A percentile compares a stretch with the other conserved stretches of the same genome.
phyloP scores from a whole-genome alignment of 2,797 vertebrate species.

The Trachurus trachurus region DNA sequence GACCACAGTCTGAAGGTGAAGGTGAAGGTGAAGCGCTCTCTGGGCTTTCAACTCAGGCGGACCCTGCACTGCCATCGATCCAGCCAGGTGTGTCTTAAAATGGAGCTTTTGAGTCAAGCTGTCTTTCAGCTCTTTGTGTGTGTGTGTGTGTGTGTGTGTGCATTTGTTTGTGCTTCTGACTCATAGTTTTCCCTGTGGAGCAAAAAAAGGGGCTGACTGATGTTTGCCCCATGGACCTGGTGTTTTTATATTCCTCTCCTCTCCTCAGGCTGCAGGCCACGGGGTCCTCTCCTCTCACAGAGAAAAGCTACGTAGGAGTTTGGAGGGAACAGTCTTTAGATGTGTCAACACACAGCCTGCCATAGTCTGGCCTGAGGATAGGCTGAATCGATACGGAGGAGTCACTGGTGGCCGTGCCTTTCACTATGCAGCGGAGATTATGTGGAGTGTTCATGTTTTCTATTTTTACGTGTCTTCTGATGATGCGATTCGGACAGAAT shows the following conservation, averaged over 20 bases:
- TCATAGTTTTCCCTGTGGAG: conserved; percentile 73
- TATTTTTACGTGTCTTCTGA: conserved; percentile 68
- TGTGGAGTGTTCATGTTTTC: conserved; percentile 64
- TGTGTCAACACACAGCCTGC: conserved; percentile 80
- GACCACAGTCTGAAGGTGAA: conserved; percentile 63
- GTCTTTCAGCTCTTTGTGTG: conserved; percentile 54
- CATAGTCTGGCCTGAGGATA: conserved; percentile 74
- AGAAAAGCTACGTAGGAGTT: conserved; percentile 77
- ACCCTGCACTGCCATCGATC: conserved; percentile 66
- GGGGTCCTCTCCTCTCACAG: conserved; percentile 76
- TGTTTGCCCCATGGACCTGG: conserved; percentile 80
- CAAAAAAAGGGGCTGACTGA: conserved; percentile 79
- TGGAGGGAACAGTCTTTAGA: conserved; percentile 78
- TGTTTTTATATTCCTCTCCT: conserved; percentile 81
- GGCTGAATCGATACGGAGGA: conserved; percentile 73
- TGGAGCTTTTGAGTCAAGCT: conserved; percentile 75
- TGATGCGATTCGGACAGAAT: conserved; percentile 51
- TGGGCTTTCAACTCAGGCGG: conserved; percentile 54
- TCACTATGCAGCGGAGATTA: conserved; percentile 65
- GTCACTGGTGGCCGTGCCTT: conserved; percentile 69
- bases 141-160: conserved; percentile 31
- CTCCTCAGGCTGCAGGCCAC: conserved; percentile 76
- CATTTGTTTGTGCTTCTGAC: conserved; percentile 68
- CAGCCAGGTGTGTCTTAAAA: conserved; percentile 80
- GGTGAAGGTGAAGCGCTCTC: conserved; percentile 60